Evolutionary conservation across 2,797 vertebrate genomes (phyloP), one percentile per base, ranked within the genome.

Genomic region (Acanthiza pusilla): DNA sequence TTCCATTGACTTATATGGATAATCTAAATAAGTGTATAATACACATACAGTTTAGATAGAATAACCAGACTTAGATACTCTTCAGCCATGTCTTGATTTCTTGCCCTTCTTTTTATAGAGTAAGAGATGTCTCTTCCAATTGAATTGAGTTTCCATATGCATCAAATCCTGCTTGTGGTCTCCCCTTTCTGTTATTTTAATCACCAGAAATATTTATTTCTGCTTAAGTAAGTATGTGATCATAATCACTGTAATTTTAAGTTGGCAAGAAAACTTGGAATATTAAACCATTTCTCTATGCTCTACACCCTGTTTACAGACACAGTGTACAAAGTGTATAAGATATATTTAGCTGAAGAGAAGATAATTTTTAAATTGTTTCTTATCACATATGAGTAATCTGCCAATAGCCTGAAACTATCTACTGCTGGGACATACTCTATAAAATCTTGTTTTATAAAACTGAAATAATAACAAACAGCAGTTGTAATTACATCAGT

Each of bases 151-250:
- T 89, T 80, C 47, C 51, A 88, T 38, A 53, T 63, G 17, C 50
- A 86, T 85, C 7, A 53, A 48, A 83, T 82, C 29, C 63, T 51
- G 8, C 62, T 88, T 32, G 2, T 63, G 32, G 25, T 85, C 13
- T 88, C 47, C 47, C 2, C 4, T 53, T 96, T 67, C 57, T 81
- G 13, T 66, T 88, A 72, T 75, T 89, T 91, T 68, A 72, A 71
- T 88, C 54, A 88, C 25, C n/a, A 91, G 76, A 90, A 94, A 71
- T 66, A 88, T 78, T 89, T 91, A 45, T 78, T 94, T 93, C 54
- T 58, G 51, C 53, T 78, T 83, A 85, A 71, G 67, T 68, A 84
- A 71, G 61, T 82, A 50, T 57, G 38, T 91, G 60, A 63, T 91
- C 45, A 60, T 42, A 77, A 82, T 77, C 48, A 67, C 36, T 76